Conservation (phyloP, 2,888 invertebrate species). For the Orthosia gracilis region DNA sequence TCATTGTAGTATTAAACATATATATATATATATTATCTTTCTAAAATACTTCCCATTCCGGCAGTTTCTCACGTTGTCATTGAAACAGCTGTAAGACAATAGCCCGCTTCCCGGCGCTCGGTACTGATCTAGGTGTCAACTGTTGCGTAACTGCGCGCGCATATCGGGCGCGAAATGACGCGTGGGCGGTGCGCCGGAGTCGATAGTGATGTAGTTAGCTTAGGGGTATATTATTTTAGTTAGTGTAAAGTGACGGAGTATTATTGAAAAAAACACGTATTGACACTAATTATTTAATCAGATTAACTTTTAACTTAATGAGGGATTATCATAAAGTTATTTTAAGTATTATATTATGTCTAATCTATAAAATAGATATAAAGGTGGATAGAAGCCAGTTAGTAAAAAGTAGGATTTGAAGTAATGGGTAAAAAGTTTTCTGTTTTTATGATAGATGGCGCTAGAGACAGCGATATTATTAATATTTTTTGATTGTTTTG, state of each 20-base stretch:
- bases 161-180: conserved; percentile 66
- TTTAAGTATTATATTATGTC: too few species aligned
- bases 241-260: neutral
- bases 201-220: conserved; percentile 51
- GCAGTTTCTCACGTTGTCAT: conserved; percentile 43
- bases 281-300: too few species aligned
- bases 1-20: neutral
- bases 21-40: neutral
- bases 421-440: too few species aligned
- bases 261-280: too few species aligned
- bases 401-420: too few species aligned
- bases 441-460: conserved; percentile 33
- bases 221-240: conserved; percentile 9
- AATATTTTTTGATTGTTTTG: neutral
- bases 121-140: conserved; percentile 59
- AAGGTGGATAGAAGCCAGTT: too few species aligned
- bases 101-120: conserved; percentile 48
- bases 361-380: too few species aligned
- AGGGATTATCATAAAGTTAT: too few species aligned
- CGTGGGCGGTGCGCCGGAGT: conserved; percentile 72
- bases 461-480: neutral
- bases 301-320: too few species aligned
- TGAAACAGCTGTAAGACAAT: conserved; percentile 49
- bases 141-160: conserved; percentile 62
- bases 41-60: neutral